phyloP scores from a whole-genome alignment of 2,797 vertebrate genomes.

The Mormyrus hasselquistii region DNA sequence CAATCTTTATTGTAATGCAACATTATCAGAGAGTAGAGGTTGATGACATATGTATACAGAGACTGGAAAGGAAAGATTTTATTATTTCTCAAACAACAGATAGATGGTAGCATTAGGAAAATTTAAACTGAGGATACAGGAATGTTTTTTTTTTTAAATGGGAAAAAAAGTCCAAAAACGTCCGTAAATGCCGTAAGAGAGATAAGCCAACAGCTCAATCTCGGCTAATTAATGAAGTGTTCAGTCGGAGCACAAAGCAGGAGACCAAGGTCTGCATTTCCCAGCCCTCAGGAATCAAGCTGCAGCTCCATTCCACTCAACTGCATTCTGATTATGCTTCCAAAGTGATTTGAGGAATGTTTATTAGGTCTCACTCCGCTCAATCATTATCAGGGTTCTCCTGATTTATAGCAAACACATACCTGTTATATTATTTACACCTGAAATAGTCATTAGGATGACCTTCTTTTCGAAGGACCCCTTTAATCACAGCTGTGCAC shows the following conservation, averaged over 20 bases:
- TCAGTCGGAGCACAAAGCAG: background rate
- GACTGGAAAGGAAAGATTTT: background rate
- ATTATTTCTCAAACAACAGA: background rate
- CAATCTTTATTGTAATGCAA: background rate
- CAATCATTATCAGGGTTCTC: background rate
- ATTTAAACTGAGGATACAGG: background rate
- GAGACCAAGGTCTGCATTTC: background rate
- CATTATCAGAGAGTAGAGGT: background rate
- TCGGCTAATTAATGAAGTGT: background rate
- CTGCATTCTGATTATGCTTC: background rate
- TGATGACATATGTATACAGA: background rate
- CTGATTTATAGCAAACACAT: background rate
- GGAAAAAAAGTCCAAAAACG: background rate
- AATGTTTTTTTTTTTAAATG: background rate
- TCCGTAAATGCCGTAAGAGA: background rate
- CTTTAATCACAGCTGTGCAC: background rate
- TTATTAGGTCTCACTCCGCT: background rate
- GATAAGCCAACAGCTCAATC: background rate
- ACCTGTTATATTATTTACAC: background rate
- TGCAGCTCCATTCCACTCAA: background rate
- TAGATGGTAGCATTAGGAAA: background rate
- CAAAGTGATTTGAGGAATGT: background rate
- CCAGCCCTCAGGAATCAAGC: background rate
- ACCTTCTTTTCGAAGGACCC: background rate
- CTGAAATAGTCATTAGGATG: background rate